These are phyloP conservation scores for Coremacera marginata DNA, from an alignment of 2,888 invertebrate species.

Conservation along the genomic window DNA sequence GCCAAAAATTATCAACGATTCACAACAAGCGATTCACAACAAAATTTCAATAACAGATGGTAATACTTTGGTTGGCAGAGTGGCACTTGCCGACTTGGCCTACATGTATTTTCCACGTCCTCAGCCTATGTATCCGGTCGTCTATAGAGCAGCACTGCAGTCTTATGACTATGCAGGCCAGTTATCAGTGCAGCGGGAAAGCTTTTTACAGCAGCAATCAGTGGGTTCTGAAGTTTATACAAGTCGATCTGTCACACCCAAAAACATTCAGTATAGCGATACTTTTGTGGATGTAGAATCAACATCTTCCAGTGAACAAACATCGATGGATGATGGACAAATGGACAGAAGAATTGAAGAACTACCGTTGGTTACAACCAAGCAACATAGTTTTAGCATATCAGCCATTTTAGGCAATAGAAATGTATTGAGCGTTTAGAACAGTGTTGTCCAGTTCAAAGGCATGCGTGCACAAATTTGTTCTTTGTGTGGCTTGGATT, in stretches of 20 bases:
- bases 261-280: slow-evolving; percentile 49
- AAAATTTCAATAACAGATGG: slow-evolving; percentile 4
- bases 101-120: slow-evolving; percentile 41
- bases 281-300: slow-evolving; percentile 61
- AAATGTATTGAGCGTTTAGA: not conserved
- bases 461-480: too few species aligned
- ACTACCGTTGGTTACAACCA: slow-evolving; percentile 50
- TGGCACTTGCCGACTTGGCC: slow-evolving; percentile 33
- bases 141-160: not conserved
- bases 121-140: slow-evolving; percentile 11
- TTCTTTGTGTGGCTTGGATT: too few species aligned
- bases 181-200: not conserved
- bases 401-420: slow-evolving; percentile 64
- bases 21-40: slow-evolving; percentile 39
- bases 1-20: not conserved
- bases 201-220: slow-evolving; percentile 35
- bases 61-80: slow-evolving; percentile 47
- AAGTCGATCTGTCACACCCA: slow-evolving; percentile 39
- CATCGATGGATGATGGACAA: slow-evolving; percentile 45
- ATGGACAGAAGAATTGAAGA: slow-evolving; percentile 21
- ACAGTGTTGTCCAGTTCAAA: not conserved
- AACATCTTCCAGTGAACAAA: slow-evolving; percentile 48
- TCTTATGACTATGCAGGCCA: not conserved
- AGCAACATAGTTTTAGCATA: slow-evolving; percentile 66
- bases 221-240: slow-evolving; percentile 23